Evolutionary conservation across 2,888 invertebrate genomes (phyloP).

Genomic region (Brachyptera risi): DNA sequence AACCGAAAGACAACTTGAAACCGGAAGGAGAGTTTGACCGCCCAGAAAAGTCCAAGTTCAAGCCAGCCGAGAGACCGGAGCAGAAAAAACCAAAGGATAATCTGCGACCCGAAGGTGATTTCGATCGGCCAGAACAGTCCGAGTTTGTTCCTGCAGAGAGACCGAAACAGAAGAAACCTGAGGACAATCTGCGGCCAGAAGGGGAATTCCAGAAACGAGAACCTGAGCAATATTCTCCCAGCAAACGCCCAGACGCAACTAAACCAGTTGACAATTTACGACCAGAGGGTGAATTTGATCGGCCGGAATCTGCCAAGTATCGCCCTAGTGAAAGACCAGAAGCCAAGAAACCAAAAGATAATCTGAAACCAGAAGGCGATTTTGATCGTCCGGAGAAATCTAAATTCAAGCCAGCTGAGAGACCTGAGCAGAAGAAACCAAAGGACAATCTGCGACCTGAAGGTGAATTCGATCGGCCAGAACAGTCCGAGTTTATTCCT

Average conservation of each 20-base stretch:
- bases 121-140: conserved; percentile 38
- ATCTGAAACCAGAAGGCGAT: conserved; percentile 51
- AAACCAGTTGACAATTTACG: conserved; percentile 33
- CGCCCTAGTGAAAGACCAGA: conserved; percentile 44
- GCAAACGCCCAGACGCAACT: conserved; percentile 30
- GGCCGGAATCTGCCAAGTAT: conserved; percentile 35
- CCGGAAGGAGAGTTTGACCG: conserved; percentile 56
- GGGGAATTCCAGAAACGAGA: conserved; percentile 53
- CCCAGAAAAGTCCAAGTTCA: conserved; percentile 47
- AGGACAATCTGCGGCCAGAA: conserved; percentile 43
- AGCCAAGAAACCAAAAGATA: conserved; percentile 48
- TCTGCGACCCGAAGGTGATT: conserved; percentile 38
- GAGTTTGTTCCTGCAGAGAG: conserved; percentile 42
- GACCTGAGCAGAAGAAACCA: conserved; percentile 44
- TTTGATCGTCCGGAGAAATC: conserved; percentile 49
- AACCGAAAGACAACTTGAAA: conserved; percentile 48
- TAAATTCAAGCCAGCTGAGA: conserved; percentile 48
- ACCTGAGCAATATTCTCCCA: conserved; percentile 13
- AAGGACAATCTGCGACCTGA: conserved; percentile 43
- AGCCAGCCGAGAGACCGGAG: conserved; percentile 44
- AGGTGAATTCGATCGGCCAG: conserved; percentile 38
- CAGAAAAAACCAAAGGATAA: conserved; percentile 40
- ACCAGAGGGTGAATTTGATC: conserved; percentile 44
- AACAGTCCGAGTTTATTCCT: conserved; percentile 36
- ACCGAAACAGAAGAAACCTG: conserved; percentile 39